phyloP scores from a whole-genome alignment of 2,797 vertebrate species.

The Sitta carolinensis region DNA sequence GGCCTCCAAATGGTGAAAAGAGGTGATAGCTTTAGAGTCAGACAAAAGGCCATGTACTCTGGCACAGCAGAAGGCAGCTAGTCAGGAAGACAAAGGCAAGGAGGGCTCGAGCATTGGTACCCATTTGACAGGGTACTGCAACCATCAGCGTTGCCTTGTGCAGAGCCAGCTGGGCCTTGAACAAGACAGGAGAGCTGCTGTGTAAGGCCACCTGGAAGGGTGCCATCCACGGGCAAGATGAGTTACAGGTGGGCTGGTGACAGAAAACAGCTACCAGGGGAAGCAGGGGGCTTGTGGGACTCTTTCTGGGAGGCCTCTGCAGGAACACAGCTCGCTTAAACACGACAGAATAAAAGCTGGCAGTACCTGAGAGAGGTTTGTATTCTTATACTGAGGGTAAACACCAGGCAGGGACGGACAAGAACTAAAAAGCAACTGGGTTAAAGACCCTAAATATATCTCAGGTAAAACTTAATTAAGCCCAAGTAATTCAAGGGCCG shows the following conservation, averaged over 20 bases:
- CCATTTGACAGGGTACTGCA: neutral
- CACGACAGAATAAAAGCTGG: neutral
- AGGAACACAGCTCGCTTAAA: neutral
- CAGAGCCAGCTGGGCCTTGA: neutral
- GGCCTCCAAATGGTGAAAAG: neutral
- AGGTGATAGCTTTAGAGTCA: neutral
- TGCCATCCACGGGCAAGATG: neutral
- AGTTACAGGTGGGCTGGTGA: neutral
- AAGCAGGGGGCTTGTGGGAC: neutral
- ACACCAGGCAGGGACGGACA: neutral
- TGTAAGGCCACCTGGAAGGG: neutral
- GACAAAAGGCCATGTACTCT: neutral
- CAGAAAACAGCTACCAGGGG: neutral
- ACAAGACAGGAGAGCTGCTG: neutral
- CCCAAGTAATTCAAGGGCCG: neutral
- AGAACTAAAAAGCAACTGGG: neutral
- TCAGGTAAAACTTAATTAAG: neutral
- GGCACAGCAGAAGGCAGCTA: neutral
- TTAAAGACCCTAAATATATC: neutral
- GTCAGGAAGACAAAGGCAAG: neutral
- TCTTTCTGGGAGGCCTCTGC: neutral
- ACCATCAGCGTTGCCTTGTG: neutral
- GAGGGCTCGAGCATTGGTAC: fast-evolving
- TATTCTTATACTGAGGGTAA: neutral
- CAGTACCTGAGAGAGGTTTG: fast-evolving